Conservation (phyloP, 2,888 invertebrate species). For the Yponomeuta sedellus region DNA sequence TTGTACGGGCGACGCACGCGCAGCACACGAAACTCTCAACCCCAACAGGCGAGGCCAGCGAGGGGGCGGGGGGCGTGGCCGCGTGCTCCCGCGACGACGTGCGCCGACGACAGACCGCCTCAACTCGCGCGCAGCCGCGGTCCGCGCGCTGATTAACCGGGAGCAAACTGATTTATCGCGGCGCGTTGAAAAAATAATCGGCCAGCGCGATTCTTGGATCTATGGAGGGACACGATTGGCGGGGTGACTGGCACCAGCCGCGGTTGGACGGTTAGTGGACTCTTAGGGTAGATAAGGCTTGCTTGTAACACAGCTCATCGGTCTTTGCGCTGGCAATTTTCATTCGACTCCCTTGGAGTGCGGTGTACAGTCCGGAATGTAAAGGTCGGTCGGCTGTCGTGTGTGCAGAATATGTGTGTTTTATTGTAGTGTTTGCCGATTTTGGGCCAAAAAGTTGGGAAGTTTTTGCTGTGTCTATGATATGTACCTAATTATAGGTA, state of each 20-base stretch:
- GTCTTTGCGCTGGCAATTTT: neutral
- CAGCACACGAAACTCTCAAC: too few relatives aligned
- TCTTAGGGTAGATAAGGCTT: constrained; percentile 1
- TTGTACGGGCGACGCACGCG: too few relatives aligned
- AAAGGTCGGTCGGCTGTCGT: too few relatives aligned
- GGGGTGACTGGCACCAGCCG: constrained; percentile 61
- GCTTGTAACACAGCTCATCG: neutral
- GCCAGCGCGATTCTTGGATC: constrained; percentile 52
- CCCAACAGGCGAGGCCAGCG: neutral
- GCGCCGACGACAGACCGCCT: constrained; percentile 88
- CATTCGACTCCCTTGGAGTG: too few relatives aligned
- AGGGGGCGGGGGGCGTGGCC: constrained; percentile 38
- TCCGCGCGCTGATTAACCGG: constrained; percentile 51
- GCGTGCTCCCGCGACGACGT: constrained; percentile 77
- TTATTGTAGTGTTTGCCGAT: too few relatives aligned
- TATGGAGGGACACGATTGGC: constrained; percentile 71
- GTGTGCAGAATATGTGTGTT: too few relatives aligned
- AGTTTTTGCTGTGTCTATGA: too few relatives aligned
- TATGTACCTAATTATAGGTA: too few relatives aligned
- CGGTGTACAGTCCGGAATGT: too few relatives aligned
- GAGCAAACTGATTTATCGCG: constrained; percentile 72
- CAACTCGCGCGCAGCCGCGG: constrained; percentile 64
- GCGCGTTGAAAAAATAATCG: constrained; percentile 74
- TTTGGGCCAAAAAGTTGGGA: too few relatives aligned
- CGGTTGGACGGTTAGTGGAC: constrained; percentile 64